Evolutionary conservation across 2,113 vertebrate genomes (phyloP).

Genomic region (Silurus asotus): DNA sequence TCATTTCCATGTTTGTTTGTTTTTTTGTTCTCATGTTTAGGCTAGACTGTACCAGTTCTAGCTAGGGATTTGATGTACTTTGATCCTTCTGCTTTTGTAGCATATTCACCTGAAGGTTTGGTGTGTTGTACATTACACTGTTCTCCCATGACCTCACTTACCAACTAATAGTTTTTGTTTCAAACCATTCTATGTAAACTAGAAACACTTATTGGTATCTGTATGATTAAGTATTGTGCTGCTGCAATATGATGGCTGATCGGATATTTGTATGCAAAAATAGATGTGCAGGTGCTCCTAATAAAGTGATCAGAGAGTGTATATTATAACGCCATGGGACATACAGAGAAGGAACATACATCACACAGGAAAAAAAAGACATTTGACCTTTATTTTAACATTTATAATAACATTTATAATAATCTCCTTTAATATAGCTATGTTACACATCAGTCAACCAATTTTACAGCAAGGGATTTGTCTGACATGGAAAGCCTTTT

Average conservation of each 20-base stretch:
- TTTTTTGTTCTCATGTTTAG: neutral
- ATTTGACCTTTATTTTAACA: constrained; percentile 31
- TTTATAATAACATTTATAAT: constrained; percentile 54
- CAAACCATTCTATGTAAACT: too few relatives aligned
- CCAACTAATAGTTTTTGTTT: too few relatives aligned
- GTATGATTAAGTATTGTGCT: neutral
- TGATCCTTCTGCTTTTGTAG: neutral
- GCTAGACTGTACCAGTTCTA: neutral
- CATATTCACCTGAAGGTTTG: too few relatives aligned
- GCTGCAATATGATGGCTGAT: neutral
- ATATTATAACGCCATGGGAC: constrained; percentile 63
- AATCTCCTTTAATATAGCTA: constrained; percentile 61
- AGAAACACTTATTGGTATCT: too few relatives aligned
- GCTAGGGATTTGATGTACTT: neutral
- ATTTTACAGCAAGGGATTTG: constrained; percentile 67
- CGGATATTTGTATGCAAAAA: neutral
- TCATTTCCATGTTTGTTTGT: neutral
- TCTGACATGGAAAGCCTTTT: constrained; percentile 52
- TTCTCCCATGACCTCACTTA: too few relatives aligned
- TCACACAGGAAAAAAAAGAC: constrained; percentile 53
- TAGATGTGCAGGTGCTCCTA: neutral
- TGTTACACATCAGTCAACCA: constrained; percentile 62
- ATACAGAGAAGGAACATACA: constrained; percentile 41
- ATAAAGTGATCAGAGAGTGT: constrained; percentile 22
- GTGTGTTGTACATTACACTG: too few relatives aligned